Evolutionary conservation across 1,140 invertebrate species (phyloP).

Genomic region (Drosophila albomicans): DNA sequence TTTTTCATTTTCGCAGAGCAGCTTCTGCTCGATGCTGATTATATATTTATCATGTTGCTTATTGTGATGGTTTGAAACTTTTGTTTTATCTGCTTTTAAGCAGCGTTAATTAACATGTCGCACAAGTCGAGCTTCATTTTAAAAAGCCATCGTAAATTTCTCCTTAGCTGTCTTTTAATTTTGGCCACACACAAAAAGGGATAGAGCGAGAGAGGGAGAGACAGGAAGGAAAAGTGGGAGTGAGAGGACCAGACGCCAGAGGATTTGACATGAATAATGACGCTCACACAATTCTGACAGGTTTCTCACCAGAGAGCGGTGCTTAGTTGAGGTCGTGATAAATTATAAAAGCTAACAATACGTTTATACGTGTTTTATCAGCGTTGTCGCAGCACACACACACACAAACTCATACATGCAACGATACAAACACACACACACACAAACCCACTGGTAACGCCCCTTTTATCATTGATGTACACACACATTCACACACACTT

Average conservation of each 20-base stretch:
- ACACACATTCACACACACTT: not conserved
- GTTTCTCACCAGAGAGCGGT: slow-evolving; percentile 32
- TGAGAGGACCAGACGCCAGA: not conserved
- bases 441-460: slow-evolving; percentile 8
- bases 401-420: not conserved
- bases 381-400: slow-evolving; percentile 24
- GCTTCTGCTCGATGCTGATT: not conserved
- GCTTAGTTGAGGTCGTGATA: slow-evolving; percentile 36
- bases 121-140: slow-evolving; percentile 31
- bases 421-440: slow-evolving; percentile 2
- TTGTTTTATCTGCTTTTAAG: slow-evolving; percentile 28
- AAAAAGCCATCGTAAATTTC: slow-evolving; percentile 33
- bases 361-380: slow-evolving; percentile 44
- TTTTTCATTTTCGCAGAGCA: not conserved
- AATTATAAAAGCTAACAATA: slow-evolving; percentile 48
- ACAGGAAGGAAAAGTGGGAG: not conserved
- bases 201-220: not conserved
- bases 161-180: slow-evolving; percentile 39
- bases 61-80: slow-evolving; percentile 14
- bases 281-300: slow-evolving; percentile 39
- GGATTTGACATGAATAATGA: slow-evolving; percentile 45
- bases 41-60: slow-evolving; percentile 12
- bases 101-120: slow-evolving; percentile 42
- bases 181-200: slow-evolving; percentile 5
- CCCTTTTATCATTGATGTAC: slow-evolving; percentile 15